Percentiles rank a stretch among this genome's conserved stretches.
Evolutionary conservation across 2,113 vertebrate species (phyloP).

Genomic region (Etheostoma spectabile): DNA sequence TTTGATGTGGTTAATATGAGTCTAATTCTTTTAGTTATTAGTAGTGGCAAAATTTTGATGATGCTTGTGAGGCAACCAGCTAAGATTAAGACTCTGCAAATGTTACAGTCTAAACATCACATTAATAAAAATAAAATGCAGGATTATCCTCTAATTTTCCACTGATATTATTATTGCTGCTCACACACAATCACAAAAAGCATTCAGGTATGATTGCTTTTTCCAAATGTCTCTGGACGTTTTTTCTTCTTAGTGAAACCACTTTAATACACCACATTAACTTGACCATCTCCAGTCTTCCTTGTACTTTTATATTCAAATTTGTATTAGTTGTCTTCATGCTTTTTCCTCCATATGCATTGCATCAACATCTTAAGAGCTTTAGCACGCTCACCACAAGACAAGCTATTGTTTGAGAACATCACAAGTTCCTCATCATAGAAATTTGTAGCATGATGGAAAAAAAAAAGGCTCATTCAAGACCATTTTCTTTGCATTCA

Average conservation of each 20-base stretch:
- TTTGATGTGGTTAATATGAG: conserved; percentile 21
- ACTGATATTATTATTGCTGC: neutral
- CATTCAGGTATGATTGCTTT: neutral
- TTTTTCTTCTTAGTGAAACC: conserved; percentile 8
- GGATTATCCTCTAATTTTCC: conserved; percentile 10
- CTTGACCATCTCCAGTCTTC: neutral
- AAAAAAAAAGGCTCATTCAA: neutral
- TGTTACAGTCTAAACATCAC: conserved; percentile 3
- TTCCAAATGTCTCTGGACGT: neutral
- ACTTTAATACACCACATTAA: neutral
- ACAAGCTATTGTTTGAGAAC: neutral
- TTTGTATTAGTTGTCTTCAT: conserved; percentile 28
- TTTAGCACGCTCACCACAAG: conserved; percentile 9
- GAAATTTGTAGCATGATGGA: conserved; percentile 17
- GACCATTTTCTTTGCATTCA: conserved; percentile 38
- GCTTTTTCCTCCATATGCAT: conserved; percentile 26
- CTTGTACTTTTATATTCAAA: conserved; percentile 4
- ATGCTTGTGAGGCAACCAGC: conserved; percentile 8
- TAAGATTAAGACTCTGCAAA: conserved; percentile 6
- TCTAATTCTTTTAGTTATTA: conserved; percentile 4
- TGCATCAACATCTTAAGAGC: conserved; percentile 19
- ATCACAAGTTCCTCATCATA: conserved; percentile 10
- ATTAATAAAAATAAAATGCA: neutral
- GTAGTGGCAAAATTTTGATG: neutral
- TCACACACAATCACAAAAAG: neutral